These are phyloP conservation scores for Macrosoma leucophasiata DNA, from an alignment of 2,888 invertebrate species.

Conservation along the genomic window DNA sequence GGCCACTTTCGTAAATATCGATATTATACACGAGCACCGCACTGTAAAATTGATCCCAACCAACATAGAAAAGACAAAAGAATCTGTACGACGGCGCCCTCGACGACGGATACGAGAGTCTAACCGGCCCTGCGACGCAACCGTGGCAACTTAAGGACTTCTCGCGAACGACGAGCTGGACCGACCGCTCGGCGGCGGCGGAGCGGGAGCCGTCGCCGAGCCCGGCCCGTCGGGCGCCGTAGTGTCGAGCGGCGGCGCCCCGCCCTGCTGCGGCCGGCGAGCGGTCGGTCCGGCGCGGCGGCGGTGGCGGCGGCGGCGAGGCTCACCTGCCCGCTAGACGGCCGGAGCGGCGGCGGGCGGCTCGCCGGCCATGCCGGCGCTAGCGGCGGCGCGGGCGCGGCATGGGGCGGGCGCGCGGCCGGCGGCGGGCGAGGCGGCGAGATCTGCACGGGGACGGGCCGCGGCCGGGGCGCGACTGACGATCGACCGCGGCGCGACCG, in stretches of 20 bases:
- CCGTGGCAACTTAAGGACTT: no score
- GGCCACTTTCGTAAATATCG: no score
- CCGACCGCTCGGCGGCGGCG: conserved; percentile 2
- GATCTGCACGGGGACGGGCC: conserved; percentile 41
- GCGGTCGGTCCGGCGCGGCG: conserved; percentile 27
- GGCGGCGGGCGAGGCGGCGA: conserved; percentile 43
- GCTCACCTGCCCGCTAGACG: conserved; percentile 49
- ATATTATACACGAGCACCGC: no score
- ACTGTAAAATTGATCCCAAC: no score
- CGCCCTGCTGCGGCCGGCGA: conserved; percentile 26
- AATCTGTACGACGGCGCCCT: no score
- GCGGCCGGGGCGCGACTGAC: conserved; percentile 53
- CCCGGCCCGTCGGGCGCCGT: conserved; percentile 18
- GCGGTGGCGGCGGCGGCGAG: conserved; percentile 16
- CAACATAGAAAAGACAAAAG: no score
- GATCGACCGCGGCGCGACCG: conserved; percentile 33
- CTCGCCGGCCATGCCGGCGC: conserved; percentile 43
- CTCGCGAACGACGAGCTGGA: conserved; percentile 17
- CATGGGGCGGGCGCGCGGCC: conserved; percentile 49
- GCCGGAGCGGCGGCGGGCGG: conserved; percentile 45
- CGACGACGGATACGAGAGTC: no score
- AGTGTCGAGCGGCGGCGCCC: conserved; percentile 21
- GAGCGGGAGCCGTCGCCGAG: conserved; percentile 11
- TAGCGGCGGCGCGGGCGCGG: conserved; percentile 47
- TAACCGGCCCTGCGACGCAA: no score